These are phyloP conservation scores for Corythornis madagascariensis DNA, from an alignment of 2,113 vertebrate species.

Conservation along the genomic window DNA sequence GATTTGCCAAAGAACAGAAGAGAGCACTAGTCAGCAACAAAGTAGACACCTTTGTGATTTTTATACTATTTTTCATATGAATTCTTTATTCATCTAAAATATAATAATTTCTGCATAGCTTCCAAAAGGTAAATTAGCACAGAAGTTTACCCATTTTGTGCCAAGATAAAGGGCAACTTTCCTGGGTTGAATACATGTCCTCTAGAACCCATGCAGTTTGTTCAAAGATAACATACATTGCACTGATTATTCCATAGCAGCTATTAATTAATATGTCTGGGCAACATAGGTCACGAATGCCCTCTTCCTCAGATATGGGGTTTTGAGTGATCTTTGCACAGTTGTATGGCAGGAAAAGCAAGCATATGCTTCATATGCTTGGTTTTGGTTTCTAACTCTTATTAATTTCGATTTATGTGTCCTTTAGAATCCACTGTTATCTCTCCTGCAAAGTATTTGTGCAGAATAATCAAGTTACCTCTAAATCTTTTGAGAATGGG, in stretches of 20 bases:
- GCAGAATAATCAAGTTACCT: not conserved
- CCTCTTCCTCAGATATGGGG: not conserved
- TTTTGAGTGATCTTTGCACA: not conserved
- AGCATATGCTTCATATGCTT: not conserved
- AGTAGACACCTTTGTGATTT: not conserved
- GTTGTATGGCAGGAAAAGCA: not conserved
- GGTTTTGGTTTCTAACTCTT: not conserved
- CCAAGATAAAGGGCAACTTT: not conserved
- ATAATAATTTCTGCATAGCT: not conserved
- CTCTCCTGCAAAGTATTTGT: not conserved
- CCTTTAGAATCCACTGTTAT: not conserved
- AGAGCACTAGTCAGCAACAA: not conserved
- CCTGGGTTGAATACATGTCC: not conserved
- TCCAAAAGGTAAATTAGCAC: not conserved
- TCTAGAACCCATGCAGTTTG: not conserved
- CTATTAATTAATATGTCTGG: not conserved
- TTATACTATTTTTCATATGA: not conserved
- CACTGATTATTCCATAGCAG: not conserved
- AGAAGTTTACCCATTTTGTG: not conserved
- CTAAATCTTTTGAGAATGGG: not conserved
- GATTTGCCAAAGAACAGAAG: not conserved
- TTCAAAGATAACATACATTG: not conserved
- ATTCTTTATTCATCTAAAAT: not conserved
- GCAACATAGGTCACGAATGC: not conserved
- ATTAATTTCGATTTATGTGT: not conserved